Evolutionary conservation across 2,888 invertebrate species (phyloP).

Genomic region (Micoletzkya japonica): DNA sequence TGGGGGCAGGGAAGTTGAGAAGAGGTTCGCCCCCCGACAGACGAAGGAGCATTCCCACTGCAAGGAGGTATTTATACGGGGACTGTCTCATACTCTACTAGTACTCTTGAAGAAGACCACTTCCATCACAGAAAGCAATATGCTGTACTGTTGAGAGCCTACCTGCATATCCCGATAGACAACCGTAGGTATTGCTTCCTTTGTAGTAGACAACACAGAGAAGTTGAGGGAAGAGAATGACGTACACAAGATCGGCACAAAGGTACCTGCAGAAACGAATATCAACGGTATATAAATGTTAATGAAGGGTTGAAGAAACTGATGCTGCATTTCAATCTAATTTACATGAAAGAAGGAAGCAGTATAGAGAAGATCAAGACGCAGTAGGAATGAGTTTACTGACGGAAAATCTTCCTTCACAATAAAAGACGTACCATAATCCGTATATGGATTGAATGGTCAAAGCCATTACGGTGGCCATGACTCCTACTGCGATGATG

Average conservation of each 20-base stretch:
- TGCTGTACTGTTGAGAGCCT: background rate
- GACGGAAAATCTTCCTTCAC: background rate
- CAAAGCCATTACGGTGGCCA: constrained; percentile 92
- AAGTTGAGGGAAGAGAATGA: constrained; percentile 95
- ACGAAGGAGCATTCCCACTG: constrained; percentile 69
- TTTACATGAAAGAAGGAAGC: background rate
- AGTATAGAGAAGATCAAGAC: background rate
- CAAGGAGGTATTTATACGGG: constrained; percentile 10
- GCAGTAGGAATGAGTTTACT: background rate
- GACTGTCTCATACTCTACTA: background rate
- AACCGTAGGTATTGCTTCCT: constrained; percentile 94
- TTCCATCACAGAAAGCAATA: background rate
- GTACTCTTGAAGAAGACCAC: background rate
- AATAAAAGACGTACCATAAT: constrained; percentile 73
- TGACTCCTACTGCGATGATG: constrained; percentile 86
- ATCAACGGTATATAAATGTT: background rate
- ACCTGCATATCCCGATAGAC: constrained; percentile 70
- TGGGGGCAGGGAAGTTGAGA: constrained; percentile 79
- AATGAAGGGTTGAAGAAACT: background rate
- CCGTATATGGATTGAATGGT: constrained; percentile 97
- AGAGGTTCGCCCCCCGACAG: constrained; percentile 85
- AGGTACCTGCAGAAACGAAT: constrained; percentile 71
- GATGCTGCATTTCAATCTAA: background rate
- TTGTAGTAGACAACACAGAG: constrained; percentile 96
- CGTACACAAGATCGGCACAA: constrained; percentile 97